A percentile compares a stretch with the other conserved stretches of the same genome.
phyloP scores from a whole-genome alignment of 2,797 vertebrate species.

The Fistularia commersonii region DNA sequence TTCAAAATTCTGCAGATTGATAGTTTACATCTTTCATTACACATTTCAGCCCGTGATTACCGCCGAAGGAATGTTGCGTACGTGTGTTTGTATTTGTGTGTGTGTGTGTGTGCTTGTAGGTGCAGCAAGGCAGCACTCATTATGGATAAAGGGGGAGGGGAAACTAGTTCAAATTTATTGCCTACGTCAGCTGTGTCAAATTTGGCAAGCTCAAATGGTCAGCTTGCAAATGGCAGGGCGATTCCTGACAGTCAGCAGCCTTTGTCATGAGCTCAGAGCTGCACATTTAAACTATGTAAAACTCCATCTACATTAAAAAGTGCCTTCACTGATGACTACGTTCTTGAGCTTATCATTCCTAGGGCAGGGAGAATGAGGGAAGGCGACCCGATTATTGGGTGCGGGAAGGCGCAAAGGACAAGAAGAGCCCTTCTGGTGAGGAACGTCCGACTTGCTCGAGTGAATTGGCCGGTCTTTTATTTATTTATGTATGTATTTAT shows the following conservation, averaged over 20 bases:
- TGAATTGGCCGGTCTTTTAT: too few species aligned
- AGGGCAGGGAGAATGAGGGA: constrained; percentile 5
- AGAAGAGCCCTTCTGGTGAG: constrained; percentile 8
- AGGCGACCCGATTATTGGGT: constrained; percentile 16
- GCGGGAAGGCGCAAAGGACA: constrained; percentile 9
- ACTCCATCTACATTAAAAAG: constrained; percentile 9
- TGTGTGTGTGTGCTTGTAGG: constrained; percentile 44
- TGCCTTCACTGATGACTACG: constrained; percentile 8
- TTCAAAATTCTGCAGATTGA: constrained; percentile 7
- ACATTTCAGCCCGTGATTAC: constrained; percentile 21
- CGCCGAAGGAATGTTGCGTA: constrained; percentile 11
- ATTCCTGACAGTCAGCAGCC: constrained; percentile 67
- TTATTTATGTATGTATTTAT: too few species aligned
- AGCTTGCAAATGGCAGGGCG: constrained; percentile 78
- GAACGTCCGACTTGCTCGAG: background rate
- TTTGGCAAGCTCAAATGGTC: constrained; percentile 82
- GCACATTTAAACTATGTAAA: constrained; percentile 31
- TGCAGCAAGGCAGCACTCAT: constrained; percentile 52
- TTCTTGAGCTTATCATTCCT: constrained; percentile 20
- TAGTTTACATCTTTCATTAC: constrained; percentile 5
- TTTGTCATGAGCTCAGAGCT: constrained; percentile 60
- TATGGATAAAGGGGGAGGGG: constrained; percentile 75
- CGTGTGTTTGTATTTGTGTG: constrained; percentile 12
- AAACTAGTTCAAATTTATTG: constrained; percentile 81
- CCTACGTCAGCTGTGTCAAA: constrained; percentile 82